Evolutionary conservation across 2,113 vertebrate genomes (phyloP).

Genomic region (Atrichornis clamosus): DNA sequence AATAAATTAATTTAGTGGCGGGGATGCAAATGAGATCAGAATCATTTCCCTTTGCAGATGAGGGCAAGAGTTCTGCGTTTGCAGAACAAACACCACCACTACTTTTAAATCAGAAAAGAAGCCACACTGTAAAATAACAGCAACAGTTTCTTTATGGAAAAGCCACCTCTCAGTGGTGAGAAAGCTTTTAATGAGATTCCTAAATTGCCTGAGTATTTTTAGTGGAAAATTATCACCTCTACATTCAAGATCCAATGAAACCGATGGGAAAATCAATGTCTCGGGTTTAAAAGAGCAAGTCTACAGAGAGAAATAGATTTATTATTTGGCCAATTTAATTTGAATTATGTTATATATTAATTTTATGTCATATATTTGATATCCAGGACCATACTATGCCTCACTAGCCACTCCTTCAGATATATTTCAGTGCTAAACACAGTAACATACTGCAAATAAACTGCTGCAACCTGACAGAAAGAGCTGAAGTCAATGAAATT

Average conservation of each 20-base stretch:
- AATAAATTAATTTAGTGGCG: not conserved
- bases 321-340: not conserved
- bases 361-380: not conserved
- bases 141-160: not conserved
- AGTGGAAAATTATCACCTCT: not conserved
- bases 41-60: not conserved
- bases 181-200: not conserved
- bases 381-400: not conserved
- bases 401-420: not conserved
- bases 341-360: not conserved
- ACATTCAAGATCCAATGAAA: not conserved
- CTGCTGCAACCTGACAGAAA: not conserved
- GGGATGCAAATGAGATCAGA: not conserved
- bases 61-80: not conserved
- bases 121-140: not conserved
- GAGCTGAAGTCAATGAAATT: not conserved
- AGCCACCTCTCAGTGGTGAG: not conserved
- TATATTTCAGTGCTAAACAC: not conserved
- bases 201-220: not conserved
- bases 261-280: not conserved
- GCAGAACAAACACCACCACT: not conserved
- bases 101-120: not conserved
- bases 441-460: not conserved
- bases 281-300: not conserved
- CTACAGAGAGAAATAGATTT: accelerated